phyloP scores from a whole-genome alignment of 2,888 invertebrate species.

The Drosophila algonquin region DNA sequence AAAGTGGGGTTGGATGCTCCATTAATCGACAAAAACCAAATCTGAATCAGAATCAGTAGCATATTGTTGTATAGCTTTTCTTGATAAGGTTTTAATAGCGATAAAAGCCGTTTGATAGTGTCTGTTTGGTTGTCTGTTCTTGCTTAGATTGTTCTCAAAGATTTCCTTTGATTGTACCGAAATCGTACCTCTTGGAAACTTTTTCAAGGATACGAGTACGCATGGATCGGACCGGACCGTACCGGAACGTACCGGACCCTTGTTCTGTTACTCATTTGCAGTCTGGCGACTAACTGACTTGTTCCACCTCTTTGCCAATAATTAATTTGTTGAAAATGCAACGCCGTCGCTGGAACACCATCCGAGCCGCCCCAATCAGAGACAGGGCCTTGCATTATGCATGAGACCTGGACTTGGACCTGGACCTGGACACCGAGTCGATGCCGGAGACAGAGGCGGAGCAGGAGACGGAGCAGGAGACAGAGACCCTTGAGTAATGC shows the following conservation, averaged over 20 bases:
- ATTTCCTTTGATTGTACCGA: neutral
- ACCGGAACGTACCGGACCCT: too few relatives aligned
- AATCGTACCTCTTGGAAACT: neutral
- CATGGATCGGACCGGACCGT: neutral
- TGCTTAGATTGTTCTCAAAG: neutral
- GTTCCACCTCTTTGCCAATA: constrained; percentile 74
- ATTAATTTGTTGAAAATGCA: constrained; percentile 79
- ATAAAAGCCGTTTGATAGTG: neutral
- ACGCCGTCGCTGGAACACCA: constrained; percentile 67
- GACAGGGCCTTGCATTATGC: constrained; percentile 68
- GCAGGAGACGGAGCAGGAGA: too few relatives aligned
- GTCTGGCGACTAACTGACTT: constrained; percentile 43
- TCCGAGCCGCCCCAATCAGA: constrained; percentile 47
- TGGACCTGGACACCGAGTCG: constrained; percentile 10
- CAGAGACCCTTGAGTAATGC: constrained; percentile 67
- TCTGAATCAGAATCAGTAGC: neutral
- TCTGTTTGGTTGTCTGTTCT: neutral
- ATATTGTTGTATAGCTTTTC: neutral
- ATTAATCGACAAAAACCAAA: too few relatives aligned
- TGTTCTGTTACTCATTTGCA: constrained; percentile 10
- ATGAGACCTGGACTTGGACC: constrained; percentile 54
- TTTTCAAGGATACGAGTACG: neutral
- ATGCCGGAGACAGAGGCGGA: constrained; percentile 1
- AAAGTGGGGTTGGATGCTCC: neutral
- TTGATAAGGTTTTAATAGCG: neutral